Conservation (phyloP, 37 sponge, comb jelly and placozoan genomes). For the Corticium candelabrum region DNA sequence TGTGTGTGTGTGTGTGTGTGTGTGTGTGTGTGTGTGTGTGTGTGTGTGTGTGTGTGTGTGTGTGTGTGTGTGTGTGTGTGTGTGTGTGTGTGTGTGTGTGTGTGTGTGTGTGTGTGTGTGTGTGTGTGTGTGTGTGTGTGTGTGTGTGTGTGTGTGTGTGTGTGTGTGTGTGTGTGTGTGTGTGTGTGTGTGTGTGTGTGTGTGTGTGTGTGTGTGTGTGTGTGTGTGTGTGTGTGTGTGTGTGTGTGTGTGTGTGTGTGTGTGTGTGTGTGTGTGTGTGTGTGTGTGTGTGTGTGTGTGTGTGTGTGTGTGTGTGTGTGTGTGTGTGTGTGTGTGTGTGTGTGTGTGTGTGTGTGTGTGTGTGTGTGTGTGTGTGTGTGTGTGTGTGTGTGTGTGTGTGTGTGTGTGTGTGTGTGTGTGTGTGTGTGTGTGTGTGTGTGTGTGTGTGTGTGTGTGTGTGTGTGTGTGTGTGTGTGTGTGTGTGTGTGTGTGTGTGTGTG, state of each 20-base stretch:
- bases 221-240: constrained; percentile 15
- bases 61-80: constrained; percentile 18
- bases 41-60: constrained; percentile 24
- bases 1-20: constrained; percentile 24
- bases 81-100: constrained; percentile 18
- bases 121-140: constrained; percentile 25
- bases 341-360: constrained; percentile 25
- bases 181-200: constrained; percentile 27
- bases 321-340: constrained; percentile 25
- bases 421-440: constrained; percentile 24
- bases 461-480: constrained; percentile 15
- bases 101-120: constrained; percentile 32
- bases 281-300: constrained; percentile 6
- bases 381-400: constrained; percentile 34
- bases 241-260: background rate
- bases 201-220: constrained; percentile 23
- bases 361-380: constrained; percentile 22
- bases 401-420: constrained; percentile 33
- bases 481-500: constrained; percentile 18
- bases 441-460: constrained; percentile 18
- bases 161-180: constrained; percentile 23
- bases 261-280: background rate
- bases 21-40: constrained; percentile 24
- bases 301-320: constrained; percentile 18
- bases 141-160: constrained; percentile 21